A percentile compares a stretch with the other conserved stretches of the same genome.
These are phyloP conservation scores for Pachymerium ferrugineum DNA, from an alignment of 2,888 invertebrate species.

Conservation along the genomic window DNA sequence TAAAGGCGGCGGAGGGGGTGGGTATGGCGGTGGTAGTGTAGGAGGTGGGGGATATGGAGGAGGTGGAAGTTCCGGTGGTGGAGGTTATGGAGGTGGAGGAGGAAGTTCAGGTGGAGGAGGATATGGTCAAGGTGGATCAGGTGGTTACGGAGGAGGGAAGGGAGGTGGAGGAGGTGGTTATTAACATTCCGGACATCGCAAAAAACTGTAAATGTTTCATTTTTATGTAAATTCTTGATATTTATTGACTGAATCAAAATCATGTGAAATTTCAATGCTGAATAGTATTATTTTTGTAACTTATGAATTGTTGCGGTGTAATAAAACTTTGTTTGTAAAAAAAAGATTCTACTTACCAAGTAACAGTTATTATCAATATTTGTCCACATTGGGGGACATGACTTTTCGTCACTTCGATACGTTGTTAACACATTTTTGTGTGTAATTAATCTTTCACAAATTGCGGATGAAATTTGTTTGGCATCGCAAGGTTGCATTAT, in stretches of 20 bases:
- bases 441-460: neutral
- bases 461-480: neutral
- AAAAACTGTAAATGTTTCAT: neutral
- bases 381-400: neutral
- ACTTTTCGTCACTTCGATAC: too few relatives aligned
- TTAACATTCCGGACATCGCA: neutral
- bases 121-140: neutral
- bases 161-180: neutral
- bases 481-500: neutral
- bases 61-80: neutral
- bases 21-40: neutral
- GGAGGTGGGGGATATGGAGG: conserved; percentile 22
- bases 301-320: too few relatives aligned
- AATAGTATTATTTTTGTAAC: neutral
- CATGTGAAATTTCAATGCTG: neutral
- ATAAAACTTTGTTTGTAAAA: too few relatives aligned
- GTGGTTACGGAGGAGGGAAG: neutral
- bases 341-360: too few relatives aligned
- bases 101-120: neutral
- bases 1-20: neutral
- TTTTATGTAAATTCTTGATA: neutral
- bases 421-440: neutral
- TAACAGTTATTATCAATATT: neutral
- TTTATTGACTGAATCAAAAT: neutral
- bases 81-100: neutral